phyloP scores from a whole-genome alignment of 2,113 vertebrate genomes.

The Dipodomys stephensi region DNA sequence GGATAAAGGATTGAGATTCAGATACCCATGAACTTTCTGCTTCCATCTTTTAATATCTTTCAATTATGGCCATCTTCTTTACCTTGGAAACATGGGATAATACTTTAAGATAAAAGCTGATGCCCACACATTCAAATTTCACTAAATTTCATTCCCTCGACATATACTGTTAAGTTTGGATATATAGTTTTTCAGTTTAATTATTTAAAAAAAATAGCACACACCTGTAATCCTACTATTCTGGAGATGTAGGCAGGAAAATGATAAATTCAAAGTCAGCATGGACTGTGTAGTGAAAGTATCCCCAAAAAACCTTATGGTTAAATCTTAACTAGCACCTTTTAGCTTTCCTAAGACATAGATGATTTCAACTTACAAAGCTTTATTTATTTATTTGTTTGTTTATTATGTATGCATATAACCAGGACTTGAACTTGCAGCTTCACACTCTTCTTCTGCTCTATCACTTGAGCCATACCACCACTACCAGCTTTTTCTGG shows the following conservation, averaged over 20 bases:
- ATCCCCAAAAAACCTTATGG: neutral
- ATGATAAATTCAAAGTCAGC: neutral
- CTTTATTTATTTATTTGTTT: neutral
- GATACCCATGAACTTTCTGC: slow-evolving; percentile 62
- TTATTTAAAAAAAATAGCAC: neutral
- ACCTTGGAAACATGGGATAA: slow-evolving; percentile 20
- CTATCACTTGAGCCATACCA: no score
- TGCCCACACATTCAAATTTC: slow-evolving; percentile 47
- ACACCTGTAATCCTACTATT: neutral
- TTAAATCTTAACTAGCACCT: slow-evolving; percentile 20
- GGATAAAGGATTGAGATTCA: slow-evolving; percentile 62
- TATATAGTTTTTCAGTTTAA: slow-evolving; percentile 37
- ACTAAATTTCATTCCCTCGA: slow-evolving; percentile 48
- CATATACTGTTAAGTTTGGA: slow-evolving; percentile 20
- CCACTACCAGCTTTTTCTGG: no score
- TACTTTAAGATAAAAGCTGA: slow-evolving; percentile 45
- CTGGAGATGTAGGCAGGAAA: neutral
- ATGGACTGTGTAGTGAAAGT: neutral
- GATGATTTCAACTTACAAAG: slow-evolving; percentile 44
- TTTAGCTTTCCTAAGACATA: slow-evolving; percentile 31
- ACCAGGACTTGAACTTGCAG: no score
- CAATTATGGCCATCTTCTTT: slow-evolving; percentile 49
- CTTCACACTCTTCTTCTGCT: no score
- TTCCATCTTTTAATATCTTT: slow-evolving; percentile 64
- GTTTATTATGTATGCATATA: no score